Conservation (phyloP, 2,113 vertebrate species). For the Forbesichthys agassizii region DNA sequence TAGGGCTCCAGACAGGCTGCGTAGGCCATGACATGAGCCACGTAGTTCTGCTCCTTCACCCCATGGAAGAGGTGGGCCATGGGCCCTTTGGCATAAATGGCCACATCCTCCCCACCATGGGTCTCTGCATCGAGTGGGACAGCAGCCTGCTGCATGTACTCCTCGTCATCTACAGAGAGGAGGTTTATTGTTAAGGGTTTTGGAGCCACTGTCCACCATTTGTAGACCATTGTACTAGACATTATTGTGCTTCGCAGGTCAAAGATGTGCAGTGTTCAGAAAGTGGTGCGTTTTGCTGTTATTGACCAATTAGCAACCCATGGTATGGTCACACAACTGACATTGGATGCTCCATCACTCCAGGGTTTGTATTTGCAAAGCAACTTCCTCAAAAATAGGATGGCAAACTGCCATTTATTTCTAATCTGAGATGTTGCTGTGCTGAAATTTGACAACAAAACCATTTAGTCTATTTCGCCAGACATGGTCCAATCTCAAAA, state of each 20-base stretch:
- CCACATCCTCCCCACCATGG: constrained; percentile 81
- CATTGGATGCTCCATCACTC: too few relatives aligned
- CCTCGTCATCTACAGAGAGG: constrained; percentile 70
- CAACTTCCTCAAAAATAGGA: too few relatives aligned
- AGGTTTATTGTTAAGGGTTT: neutral
- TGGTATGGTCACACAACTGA: too few relatives aligned
- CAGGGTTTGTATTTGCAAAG: too few relatives aligned
- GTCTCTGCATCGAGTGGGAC: constrained; percentile 79
- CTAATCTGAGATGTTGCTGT: too few relatives aligned
- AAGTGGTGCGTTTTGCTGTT: too few relatives aligned
- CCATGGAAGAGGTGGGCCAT: constrained; percentile 83
- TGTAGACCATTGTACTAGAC: too few relatives aligned
- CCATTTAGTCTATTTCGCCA: neutral
- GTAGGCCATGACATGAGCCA: constrained; percentile 81
- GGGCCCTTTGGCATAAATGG: constrained; percentile 81
- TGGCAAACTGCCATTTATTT: too few relatives aligned
- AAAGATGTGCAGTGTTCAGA: too few relatives aligned
- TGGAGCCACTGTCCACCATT: too few relatives aligned
- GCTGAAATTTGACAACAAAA: constrained; percentile 26
- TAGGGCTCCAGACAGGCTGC: constrained; percentile 80
- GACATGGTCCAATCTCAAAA: constrained; percentile 22
- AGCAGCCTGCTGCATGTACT: constrained; percentile 82
- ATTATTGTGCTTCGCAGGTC: too few relatives aligned
- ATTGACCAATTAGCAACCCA: too few relatives aligned
- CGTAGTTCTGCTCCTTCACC: constrained; percentile 81